A percentile compares a stretch with the other conserved stretches of the same genome.
phyloP scores from a whole-genome alignment of 2,888 invertebrate genomes.

The Quadroppia sp. region DNA sequence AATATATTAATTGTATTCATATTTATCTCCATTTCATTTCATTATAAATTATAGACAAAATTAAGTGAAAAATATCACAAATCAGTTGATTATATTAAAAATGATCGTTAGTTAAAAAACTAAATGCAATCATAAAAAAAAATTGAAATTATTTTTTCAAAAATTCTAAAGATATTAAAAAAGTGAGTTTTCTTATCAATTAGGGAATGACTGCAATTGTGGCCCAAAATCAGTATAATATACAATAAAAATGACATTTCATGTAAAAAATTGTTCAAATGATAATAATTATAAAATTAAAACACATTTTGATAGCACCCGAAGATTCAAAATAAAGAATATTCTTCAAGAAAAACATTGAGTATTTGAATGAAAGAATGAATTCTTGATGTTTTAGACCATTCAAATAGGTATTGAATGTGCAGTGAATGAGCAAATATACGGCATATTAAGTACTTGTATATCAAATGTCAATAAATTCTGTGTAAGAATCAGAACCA shows the following conservation, averaged over 20 bases:
- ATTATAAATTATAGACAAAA: not conserved
- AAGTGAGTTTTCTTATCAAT: constrained; percentile 10
- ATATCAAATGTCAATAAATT: not conserved
- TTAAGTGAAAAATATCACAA: constrained; percentile 29
- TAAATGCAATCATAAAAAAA: too few relatives aligned
- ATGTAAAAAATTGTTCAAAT: too few relatives aligned
- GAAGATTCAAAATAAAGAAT: not conserved
- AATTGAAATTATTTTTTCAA: too few relatives aligned
- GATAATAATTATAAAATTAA: too few relatives aligned
- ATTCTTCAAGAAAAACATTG: not conserved
- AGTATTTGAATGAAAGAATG: not conserved
- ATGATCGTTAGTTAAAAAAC: too few relatives aligned
- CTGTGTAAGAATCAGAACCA: not conserved
- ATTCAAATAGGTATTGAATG: not conserved
- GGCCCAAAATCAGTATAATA: too few relatives aligned
- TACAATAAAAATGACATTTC: too few relatives aligned
- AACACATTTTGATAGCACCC: not conserved
- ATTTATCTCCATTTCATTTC: too few relatives aligned
- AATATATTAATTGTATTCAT: not conserved
- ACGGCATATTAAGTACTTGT: not conserved
- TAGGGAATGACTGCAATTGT: too few relatives aligned
- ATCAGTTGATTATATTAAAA: constrained; percentile 10
- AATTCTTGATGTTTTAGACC: not conserved
- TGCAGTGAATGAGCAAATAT: constrained; percentile 20
- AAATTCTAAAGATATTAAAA: too few relatives aligned